Percentiles rank a stretch among this genome's conserved stretches.
phyloP scores from a whole-genome alignment of 2,888 invertebrate genomes.

The Leptothorax acervorum region DNA sequence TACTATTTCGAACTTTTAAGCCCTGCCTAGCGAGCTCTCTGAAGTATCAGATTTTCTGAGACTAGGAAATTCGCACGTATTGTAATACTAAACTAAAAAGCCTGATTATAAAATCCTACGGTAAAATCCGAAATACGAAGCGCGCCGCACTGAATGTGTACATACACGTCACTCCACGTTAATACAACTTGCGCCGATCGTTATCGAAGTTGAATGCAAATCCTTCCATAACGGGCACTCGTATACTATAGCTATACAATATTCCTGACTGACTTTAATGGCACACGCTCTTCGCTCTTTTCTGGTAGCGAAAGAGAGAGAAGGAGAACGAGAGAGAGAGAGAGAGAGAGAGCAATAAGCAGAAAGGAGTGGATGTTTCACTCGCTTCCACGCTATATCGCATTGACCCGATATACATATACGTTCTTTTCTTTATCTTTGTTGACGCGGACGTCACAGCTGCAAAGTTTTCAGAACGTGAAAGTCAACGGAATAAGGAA shows the following conservation, averaged over 20 bases:
- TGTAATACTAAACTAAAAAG: constrained; percentile 17
- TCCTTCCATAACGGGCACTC: constrained; percentile 48
- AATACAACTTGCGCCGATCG: constrained; percentile 49
- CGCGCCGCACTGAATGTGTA: neutral
- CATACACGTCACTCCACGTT: constrained; percentile 2
- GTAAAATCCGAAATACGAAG: constrained; percentile 24
- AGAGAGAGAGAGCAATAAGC: neutral
- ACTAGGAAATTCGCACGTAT: constrained; percentile 4
- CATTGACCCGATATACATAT: constrained; percentile 36
- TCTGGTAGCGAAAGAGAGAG: neutral
- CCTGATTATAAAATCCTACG: constrained; percentile 12
- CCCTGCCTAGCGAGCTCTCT: neutral
- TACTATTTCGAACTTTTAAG: neutral
- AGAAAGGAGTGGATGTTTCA: neutral
- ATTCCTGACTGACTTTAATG: constrained; percentile 47
- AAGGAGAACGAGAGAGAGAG: neutral
- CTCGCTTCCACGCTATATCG: constrained; percentile 11
- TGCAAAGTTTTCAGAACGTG: constrained; percentile 23
- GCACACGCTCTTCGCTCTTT: constrained; percentile 36
- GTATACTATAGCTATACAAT: constrained; percentile 37
- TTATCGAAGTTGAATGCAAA: constrained; percentile 55
- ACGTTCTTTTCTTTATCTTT: constrained; percentile 18
- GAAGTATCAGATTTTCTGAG: neutral
- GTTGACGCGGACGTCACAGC: constrained; percentile 7
- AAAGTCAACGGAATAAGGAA: constrained; percentile 29